These are phyloP conservation scores for Drosophila trapezifrons DNA, from an alignment of 1,140 invertebrate genomes.

Conservation along the genomic window DNA sequence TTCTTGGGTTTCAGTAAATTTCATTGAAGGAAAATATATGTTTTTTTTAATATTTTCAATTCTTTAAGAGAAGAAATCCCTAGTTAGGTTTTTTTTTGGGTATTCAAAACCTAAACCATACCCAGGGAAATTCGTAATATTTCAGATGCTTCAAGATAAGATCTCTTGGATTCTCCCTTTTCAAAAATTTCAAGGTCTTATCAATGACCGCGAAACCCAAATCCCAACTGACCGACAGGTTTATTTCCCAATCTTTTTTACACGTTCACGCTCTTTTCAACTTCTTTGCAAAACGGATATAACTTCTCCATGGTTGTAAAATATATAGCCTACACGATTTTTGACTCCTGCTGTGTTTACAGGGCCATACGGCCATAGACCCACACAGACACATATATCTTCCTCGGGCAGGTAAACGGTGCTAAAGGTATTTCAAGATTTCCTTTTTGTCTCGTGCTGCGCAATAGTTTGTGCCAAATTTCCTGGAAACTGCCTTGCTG, in stretches of 20 bases:
- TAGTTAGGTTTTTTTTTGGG: not conserved
- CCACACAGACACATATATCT: conserved; percentile 11
- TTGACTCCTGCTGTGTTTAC: conserved; percentile 64
- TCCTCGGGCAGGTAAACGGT: conserved; percentile 36
- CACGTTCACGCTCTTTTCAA: conserved; percentile 10
- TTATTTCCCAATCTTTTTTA: conserved; percentile 5
- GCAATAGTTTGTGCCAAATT: conserved; percentile 56
- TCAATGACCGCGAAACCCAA: conserved; percentile 9
- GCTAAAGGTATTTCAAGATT: conserved; percentile 52
- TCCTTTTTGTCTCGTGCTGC: conserved; percentile 61
- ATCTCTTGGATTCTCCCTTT: no score
- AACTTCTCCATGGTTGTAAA: conserved; percentile 42
- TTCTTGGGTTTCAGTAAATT: not conserved
- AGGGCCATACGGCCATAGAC: conserved; percentile 41
- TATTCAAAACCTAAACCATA: no score
- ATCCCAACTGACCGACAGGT: conserved; percentile 28
- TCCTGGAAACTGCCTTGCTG: conserved; percentile 57
- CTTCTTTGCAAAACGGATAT: conserved; percentile 27
- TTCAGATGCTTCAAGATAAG: no score
- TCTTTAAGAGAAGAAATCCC: not conserved
- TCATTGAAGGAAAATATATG: no score
- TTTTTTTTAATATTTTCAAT: not conserved
- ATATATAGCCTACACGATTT: conserved; percentile 13
- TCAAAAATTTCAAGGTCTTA: not conserved
- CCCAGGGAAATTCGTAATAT: not conserved